A percentile compares a stretch with the other conserved stretches of the same genome.
These are phyloP conservation scores for Cassiopea xamachana DNA, from an alignment of 30 jellyfish, hydroid and myxozoan species.

Conservation along the genomic window DNA sequence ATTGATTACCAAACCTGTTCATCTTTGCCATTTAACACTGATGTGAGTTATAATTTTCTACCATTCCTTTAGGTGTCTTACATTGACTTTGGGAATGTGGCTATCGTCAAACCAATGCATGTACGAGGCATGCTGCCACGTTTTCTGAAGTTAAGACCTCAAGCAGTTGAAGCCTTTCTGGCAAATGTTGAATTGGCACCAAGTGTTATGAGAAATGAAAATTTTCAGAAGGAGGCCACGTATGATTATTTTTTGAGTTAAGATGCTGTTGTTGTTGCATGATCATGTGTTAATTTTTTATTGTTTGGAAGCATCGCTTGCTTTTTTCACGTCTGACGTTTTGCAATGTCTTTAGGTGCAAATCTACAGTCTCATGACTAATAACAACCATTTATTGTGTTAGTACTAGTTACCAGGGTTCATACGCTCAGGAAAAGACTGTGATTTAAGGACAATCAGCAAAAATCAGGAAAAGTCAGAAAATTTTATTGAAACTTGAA, in stretches of 20 bases:
- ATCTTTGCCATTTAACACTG: not conserved
- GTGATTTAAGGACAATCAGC: no score
- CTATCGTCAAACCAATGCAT: slow-evolving; percentile 57
- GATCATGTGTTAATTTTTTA: not conserved
- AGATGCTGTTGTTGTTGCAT: not conserved
- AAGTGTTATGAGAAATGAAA: not conserved
- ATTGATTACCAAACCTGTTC: not conserved
- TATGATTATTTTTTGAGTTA: not conserved
- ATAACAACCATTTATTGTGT: not conserved
- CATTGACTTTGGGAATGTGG: slow-evolving; percentile 90
- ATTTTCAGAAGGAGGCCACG: not conserved
- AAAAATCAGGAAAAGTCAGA: no score
- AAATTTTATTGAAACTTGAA: no score
- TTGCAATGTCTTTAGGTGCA: not conserved
- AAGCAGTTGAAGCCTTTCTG: slow-evolving; percentile 84
- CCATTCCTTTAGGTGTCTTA: slow-evolving; percentile 52
- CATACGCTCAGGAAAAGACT: no score
- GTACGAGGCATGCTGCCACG: slow-evolving; percentile 69
- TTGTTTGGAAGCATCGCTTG: not conserved
- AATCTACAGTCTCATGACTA: not conserved
- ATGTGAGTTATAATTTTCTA: not conserved
- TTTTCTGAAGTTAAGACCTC: slow-evolving; percentile 71
- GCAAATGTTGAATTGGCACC: slow-evolving; percentile 50
- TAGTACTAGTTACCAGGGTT: no score
- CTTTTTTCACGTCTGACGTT: not conserved